Evolutionary conservation across 1,140 invertebrate genomes (phyloP).

Genomic region (Archivesica marissinica): DNA sequence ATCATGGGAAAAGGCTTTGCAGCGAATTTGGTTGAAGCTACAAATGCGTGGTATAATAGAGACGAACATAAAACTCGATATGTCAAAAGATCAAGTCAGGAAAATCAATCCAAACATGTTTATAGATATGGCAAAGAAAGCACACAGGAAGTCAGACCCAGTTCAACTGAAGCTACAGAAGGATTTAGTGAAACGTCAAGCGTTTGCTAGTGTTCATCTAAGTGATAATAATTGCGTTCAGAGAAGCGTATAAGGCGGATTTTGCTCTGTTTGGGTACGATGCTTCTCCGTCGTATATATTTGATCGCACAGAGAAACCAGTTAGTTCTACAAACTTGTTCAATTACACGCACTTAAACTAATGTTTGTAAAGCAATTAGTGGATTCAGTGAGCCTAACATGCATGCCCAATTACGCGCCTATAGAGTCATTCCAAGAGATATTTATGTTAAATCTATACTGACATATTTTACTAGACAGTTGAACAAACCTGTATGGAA

Average conservation of each 20-base stretch:
- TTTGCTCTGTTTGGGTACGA: constrained; percentile 36
- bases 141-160: constrained; percentile 1
- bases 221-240: constrained; percentile 19
- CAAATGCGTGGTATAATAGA: constrained; percentile 44
- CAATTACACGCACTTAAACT: constrained; percentile 3
- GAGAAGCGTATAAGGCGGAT: constrained; percentile 12
- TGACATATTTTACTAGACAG: too few relatives aligned
- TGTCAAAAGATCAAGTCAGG: neutral
- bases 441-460: too few relatives aligned
- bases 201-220: constrained; percentile 25
- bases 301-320: neutral
- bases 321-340: neutral
- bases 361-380: too few relatives aligned
- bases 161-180: constrained; percentile 17
- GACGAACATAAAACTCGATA: constrained; percentile 5
- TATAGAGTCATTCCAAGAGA: too few relatives aligned
- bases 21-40: constrained; percentile 38
- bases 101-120: neutral
- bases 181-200: constrained; percentile 3
- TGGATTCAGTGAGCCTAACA: too few relatives aligned
- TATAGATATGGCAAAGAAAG: neutral
- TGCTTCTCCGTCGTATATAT: neutral
- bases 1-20: constrained; percentile 23
- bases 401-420: too few relatives aligned
- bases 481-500: too few relatives aligned